Evolutionary conservation across 1,140 invertebrate genomes (phyloP).

Genomic region (Drosophila arawakana): DNA sequence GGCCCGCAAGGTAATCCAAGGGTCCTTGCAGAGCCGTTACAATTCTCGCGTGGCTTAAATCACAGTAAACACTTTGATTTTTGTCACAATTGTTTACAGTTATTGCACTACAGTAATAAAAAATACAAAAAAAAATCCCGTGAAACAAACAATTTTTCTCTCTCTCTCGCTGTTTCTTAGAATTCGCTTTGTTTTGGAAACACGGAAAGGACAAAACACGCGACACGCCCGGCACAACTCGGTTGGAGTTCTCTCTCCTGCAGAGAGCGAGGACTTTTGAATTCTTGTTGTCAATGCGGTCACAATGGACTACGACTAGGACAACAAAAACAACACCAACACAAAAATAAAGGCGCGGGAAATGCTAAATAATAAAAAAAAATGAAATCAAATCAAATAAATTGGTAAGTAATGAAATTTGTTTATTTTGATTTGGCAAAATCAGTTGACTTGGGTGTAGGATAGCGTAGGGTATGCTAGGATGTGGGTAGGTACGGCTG

Average conservation of each 20-base stretch:
- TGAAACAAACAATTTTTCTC: too few species aligned
- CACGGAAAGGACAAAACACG: too few species aligned
- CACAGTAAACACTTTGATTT: conserved; percentile 29
- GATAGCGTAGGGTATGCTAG: not conserved
- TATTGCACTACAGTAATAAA: conserved; percentile 20
- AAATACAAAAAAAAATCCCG: not conserved
- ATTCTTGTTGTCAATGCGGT: conserved; percentile 8
- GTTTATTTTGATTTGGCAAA: conserved; percentile 1
- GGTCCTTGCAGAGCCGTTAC: conserved; percentile 71
- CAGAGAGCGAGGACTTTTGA: not conserved
- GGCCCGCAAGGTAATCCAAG: conserved; percentile 77
- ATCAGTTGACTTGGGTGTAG: not conserved
- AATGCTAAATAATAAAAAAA: conserved; percentile 1
- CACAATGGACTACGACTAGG: not conserved
- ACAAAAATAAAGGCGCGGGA: conserved; percentile 27
- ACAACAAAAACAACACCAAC: conserved; percentile 1
- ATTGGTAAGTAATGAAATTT: not conserved
- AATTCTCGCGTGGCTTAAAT: conserved; percentile 1
- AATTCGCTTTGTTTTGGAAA: not conserved
- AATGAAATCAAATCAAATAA: not conserved
- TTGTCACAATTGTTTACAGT: conserved; percentile 32
- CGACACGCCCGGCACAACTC: conserved; percentile 30
- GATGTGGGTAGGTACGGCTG: too few species aligned
- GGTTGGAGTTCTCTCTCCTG: too few species aligned
- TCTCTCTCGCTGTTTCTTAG: too few species aligned